phyloP scores from a whole-genome alignment of 2,888 invertebrate species.

The Schizotus pectinicornis region DNA sequence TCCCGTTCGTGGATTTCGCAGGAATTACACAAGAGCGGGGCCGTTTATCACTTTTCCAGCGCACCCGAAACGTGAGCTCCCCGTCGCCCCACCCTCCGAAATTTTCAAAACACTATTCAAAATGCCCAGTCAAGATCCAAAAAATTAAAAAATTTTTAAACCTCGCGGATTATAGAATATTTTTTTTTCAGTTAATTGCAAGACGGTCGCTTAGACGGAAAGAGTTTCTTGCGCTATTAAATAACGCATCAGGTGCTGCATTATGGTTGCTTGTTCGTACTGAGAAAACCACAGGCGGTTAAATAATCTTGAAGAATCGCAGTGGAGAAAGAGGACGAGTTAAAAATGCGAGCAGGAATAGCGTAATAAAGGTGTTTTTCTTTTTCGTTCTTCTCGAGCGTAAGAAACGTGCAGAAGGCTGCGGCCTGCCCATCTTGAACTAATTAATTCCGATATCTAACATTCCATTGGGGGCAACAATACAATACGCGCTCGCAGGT shows the following conservation, averaged over 20 bases:
- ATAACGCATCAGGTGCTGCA: neutral
- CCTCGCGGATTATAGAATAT: no score
- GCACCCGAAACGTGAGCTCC: neutral
- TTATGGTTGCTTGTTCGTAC: neutral
- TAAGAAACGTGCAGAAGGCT: conserved; percentile 39
- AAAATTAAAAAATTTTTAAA: no score
- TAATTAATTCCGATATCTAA: conserved; percentile 50
- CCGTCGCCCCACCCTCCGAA: no score
- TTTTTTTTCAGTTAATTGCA: neutral
- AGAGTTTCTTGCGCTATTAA: neutral
- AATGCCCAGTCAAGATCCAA: no score
- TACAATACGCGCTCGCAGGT: conserved; percentile 8
- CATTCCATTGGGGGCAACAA: conserved; percentile 42
- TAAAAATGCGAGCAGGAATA: conserved; percentile 32
- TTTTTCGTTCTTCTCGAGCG: conserved; percentile 10
- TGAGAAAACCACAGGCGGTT: neutral
- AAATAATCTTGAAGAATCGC: no score
- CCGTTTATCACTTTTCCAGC: neutral
- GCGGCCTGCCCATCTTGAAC: conserved; percentile 40
- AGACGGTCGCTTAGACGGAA: neutral
- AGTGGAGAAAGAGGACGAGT: no score
- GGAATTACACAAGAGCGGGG: neutral
- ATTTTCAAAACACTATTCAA: no score
- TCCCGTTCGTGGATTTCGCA: conserved; percentile 3
- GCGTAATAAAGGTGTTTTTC: conserved; percentile 41